These are phyloP conservation scores for Eilema griseolum DNA, from an alignment of 2,888 invertebrate species.

Conservation along the genomic window DNA sequence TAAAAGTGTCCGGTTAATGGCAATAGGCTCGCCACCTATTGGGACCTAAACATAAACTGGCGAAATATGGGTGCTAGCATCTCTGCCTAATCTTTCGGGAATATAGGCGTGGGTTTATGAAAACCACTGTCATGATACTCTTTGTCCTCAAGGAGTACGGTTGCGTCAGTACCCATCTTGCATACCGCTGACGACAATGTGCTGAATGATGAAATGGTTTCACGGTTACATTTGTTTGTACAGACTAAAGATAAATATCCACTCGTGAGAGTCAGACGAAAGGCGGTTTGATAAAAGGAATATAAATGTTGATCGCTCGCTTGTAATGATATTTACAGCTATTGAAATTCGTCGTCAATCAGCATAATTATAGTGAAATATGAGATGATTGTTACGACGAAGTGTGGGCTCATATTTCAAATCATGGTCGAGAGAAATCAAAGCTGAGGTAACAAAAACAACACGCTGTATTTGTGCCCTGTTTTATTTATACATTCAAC, in stretches of 20 bases:
- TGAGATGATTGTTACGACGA: conserved; percentile 46
- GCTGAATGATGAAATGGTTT: conserved; percentile 79
- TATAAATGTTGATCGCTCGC: conserved; percentile 57
- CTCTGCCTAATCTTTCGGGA: no score
- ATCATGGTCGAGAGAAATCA: conserved; percentile 39
- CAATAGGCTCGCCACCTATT: no score
- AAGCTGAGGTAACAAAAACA: conserved; percentile 37
- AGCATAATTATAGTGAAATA: conserved; percentile 52
- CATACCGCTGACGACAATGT: conserved; percentile 63
- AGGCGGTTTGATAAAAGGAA: conserved; percentile 63
- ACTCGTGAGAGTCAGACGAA: conserved; percentile 62
- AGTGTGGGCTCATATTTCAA: conserved; percentile 48
- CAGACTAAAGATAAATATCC: conserved; percentile 74
- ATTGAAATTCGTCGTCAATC: conserved; percentile 58
- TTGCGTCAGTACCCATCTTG: conserved; percentile 65
- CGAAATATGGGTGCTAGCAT: no score
- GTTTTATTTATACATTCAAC: conserved; percentile 32
- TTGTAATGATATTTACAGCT: conserved; percentile 59
- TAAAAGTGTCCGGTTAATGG: no score
- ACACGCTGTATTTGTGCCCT: conserved; percentile 26
- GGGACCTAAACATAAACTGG: no score
- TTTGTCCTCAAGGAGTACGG: conserved; percentile 58
- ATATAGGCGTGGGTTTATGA: no score
- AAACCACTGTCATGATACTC: no score
- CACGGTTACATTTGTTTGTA: conserved; percentile 78